Conservation (phyloP, 2,797 vertebrate species). For the Squalus acanthias region DNA sequence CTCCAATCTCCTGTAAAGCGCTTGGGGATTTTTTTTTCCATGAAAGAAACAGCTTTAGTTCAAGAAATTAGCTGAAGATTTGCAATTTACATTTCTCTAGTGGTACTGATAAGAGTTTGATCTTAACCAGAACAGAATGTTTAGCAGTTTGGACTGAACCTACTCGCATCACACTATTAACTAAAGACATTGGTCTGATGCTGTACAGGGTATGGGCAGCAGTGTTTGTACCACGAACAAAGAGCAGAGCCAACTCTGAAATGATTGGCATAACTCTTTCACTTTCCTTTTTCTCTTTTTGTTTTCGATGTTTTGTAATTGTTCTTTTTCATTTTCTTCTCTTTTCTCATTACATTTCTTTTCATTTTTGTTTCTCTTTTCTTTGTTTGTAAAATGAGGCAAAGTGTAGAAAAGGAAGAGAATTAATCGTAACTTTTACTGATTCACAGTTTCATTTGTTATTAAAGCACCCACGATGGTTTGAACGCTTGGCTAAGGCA, state of each 20-base stretch:
- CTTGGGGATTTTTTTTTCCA: background rate
- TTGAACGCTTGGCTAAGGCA: background rate
- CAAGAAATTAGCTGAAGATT: background rate
- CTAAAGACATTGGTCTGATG: background rate
- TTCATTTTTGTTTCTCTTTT: background rate
- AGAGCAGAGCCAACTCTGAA: background rate
- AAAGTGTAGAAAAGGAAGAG: background rate
- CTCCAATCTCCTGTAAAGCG: background rate
- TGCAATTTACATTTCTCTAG: background rate
- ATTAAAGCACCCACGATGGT: background rate
- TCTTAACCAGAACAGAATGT: background rate
- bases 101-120: background rate
- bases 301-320: background rate
- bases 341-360: too few species aligned
- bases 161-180: background rate
- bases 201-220: background rate
- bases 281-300: background rate
- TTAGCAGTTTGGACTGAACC: background rate
- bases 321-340: background rate
- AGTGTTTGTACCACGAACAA: background rate
- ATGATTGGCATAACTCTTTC: background rate
- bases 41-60: background rate
- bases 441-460: background rate
- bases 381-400: background rate
- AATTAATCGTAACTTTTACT: background rate